Conservation (phyloP, 2,113 vertebrate genomes). For the Mellivora capensis region DNA sequence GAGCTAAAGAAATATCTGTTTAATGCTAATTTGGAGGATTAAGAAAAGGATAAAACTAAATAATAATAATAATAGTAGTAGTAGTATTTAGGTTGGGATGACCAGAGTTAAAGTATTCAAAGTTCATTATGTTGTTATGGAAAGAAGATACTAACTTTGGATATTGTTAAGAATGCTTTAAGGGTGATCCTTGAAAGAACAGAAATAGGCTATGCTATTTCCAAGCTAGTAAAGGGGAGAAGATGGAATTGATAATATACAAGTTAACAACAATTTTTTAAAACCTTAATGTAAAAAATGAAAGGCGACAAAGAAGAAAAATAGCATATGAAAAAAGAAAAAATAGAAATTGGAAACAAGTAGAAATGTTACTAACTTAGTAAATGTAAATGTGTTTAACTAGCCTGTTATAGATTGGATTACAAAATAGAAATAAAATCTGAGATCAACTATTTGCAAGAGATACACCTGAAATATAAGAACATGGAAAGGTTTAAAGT, state of each 20-base stretch:
- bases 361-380: neutral
- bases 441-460: neutral
- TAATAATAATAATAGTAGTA: neutral
- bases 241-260: neutral
- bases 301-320: neutral
- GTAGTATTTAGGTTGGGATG: neutral
- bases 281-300: neutral
- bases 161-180: neutral
- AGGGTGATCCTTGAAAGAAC: neutral
- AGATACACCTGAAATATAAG: neutral
- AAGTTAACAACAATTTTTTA: neutral
- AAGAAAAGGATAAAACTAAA: neutral
- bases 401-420: neutral
- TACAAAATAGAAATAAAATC: neutral
- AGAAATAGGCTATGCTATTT: neutral
- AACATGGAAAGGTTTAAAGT: neutral
- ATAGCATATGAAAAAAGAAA: neutral
- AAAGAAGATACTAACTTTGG: neutral
- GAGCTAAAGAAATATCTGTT: neutral
- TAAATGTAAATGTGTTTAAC: neutral
- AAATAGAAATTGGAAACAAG: neutral
- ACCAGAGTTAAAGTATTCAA: neutral
- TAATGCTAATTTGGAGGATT: neutral
- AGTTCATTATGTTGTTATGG: neutral
- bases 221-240: neutral